Evolutionary conservation across 2,888 invertebrate genomes (phyloP), one percentile per base, ranked within the genome.

Genomic region (Boloria euphrosyne): DNA sequence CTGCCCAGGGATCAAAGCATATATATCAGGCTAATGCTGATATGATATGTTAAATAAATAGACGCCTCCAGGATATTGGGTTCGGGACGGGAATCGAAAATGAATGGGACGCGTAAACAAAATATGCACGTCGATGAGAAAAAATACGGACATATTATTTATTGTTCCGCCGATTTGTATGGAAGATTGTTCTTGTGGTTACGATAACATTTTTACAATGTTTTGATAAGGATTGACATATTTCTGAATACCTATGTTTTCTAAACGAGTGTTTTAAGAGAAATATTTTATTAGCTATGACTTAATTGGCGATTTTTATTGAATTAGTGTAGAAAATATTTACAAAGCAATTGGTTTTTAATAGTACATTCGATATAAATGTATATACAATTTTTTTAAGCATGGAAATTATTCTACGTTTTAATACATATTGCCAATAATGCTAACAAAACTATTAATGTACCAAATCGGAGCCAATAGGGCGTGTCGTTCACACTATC

Each of bases 11-110:
- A 88, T 89, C 89, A 86, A 81, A 81, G 83, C 86, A 89, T 92
- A 91, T 38, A 38, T 89, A 90, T 91, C 91, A 92, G 78, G 83
- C 89, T 90, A 90, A 91, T 88, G 84, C 85, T 85, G 89, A 89
- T 91, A 87, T 90, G 90, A 90, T 90, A 90, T 90, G 90, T 90
- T 91, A 89, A 92, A 92, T 92, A 92, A 92, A 92, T 90, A 92
- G 90, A 77, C 84, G 83, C 80, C 76, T 76, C 72, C 81, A 86
- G 87, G 90, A 89, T 88, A 90, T 90, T 88, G 88, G 86, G 83
- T 85, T 79, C 77, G 74, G 76, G 76, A 72, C 71, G 77, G 76
- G 78, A 82, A 85, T 86, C 81, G 80, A 84, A 82, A 85, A 85
- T 83, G 82, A 85, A 86, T 71, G 66, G 70, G 66, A 68, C 51